These are phyloP conservation scores for Florisuga fusca DNA, from an alignment of 2,797 vertebrate species.

Conservation along the genomic window DNA sequence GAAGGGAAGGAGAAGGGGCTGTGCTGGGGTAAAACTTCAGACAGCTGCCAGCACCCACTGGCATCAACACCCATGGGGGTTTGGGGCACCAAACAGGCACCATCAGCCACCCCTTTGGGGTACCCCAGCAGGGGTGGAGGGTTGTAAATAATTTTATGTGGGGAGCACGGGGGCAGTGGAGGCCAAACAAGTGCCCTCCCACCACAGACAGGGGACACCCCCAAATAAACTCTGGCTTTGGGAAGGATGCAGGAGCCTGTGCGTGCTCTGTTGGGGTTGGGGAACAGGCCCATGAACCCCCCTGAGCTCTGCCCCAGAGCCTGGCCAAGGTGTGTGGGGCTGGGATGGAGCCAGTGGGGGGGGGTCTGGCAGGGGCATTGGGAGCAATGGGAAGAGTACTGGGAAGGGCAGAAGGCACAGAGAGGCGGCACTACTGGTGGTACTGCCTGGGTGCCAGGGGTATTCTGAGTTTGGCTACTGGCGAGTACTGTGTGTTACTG, in stretches of 20 bases:
- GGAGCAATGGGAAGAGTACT: no score
- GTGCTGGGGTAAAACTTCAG: fast-evolving
- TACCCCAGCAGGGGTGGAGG: background rate
- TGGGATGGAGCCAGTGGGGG: background rate
- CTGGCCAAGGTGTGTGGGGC: fast-evolving
- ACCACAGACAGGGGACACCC: background rate
- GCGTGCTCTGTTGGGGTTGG: background rate
- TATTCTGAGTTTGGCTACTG: background rate
- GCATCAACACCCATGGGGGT: fast-evolving
- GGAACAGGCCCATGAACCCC: fast-evolving
- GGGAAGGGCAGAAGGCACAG: no score
- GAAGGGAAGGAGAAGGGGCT: background rate
- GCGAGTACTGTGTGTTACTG: background rate
- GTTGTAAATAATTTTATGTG: slow-evolving; percentile 33
- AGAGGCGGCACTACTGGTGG: background rate
- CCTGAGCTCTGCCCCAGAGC: background rate
- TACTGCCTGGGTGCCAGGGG: no score
- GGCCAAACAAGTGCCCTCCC: background rate
- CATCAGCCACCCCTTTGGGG: fast-evolving
- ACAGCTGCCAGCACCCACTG: fast-evolving
- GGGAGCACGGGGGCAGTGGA: background rate
- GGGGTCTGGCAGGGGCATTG: no score
- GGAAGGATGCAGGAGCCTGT: fast-evolving
- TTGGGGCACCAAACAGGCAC: background rate
- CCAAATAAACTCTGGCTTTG: slow-evolving; percentile 46